Conservation (phyloP, 2,113 vertebrate species). For the Loxodonta africana region DNA sequence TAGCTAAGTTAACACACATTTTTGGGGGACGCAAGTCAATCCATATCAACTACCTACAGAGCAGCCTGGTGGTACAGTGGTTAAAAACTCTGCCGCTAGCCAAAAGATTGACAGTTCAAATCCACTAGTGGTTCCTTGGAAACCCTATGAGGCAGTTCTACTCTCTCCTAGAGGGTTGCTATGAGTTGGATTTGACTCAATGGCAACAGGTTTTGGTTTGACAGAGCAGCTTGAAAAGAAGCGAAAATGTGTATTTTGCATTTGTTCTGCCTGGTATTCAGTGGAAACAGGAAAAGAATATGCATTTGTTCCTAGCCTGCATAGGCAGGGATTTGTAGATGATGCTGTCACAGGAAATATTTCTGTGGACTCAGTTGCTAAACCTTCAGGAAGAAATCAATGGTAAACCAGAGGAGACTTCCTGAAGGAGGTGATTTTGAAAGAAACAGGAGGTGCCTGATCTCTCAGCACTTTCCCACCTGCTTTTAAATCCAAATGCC, state of each 20-base stretch:
- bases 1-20: too few species aligned
- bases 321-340: not conserved
- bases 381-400: not conserved
- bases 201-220: too few species aligned
- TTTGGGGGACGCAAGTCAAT: too few species aligned
- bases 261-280: not conserved
- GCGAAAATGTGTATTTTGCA: not conserved
- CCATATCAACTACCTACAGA: too few species aligned
- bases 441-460: not conserved
- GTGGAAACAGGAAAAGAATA: not conserved
- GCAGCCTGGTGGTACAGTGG: too few species aligned
- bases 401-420: not conserved
- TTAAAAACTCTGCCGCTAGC: too few species aligned
- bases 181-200: too few species aligned
- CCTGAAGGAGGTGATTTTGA: not conserved
- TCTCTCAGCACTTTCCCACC: not conserved
- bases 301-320: not conserved
- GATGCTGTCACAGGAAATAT: not conserved
- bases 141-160: too few species aligned
- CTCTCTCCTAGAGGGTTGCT: too few species aligned
- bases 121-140: too few species aligned
- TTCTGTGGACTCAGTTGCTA: slow-evolving; percentile 34
- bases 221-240: not conserved
- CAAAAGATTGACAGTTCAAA: too few species aligned
- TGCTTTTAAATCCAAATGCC: not conserved